Base-by-base conservation (phyloP, 2,113 vertebrate genomes). In the Bufo gargarizans region DNA sequence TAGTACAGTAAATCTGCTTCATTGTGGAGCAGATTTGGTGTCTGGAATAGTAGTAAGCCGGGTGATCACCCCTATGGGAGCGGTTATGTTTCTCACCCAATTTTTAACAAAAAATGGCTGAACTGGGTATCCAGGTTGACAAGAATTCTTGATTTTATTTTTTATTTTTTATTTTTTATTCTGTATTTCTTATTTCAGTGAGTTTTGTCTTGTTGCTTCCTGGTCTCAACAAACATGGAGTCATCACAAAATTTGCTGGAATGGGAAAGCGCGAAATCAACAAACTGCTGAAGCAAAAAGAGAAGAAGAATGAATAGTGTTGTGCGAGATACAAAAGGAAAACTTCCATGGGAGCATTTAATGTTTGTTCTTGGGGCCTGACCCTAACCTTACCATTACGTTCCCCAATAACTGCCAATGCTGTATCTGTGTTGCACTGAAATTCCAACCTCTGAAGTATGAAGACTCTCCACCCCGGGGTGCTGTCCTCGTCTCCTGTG, bases 251-350 rank as follows among this genome's bases (percentile, higher is more conserved):
- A 91, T 99, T 99, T 79, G 91, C 95, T 50, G 94, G 95, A 92
- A 99, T 99, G 98, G 98, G 95, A 0, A 99, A 98, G 94, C 95
- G 97, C 83, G 98, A 99, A 94, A 94, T 99, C 89, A 99, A 99
- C 95, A 99, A 99, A 74, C 96, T 99, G 90, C 95, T 99, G 55
- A 99, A 99, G 93, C 97, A 99, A 91, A 99, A 99, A 93, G 98
- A 99, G 90, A 99, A 99, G 95, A 99, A 99, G 95, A 99, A 96
- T 7, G 97, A 99, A 90, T 99, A 94, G 96, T 89, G 12, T 91
- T 91, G 55, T 55, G 17, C 71, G 12, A 67, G n/a, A 33, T 17
- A 89, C 91, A 91, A 67, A 22, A 83, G 20, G 45, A 33, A 67
- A 89, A 43, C 71, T 67, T 84, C 69, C 50, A 78, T 58, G 87